These are phyloP conservation scores for Sander vitreus DNA, from an alignment of 2,113 vertebrate genomes.

Conservation along the genomic window DNA sequence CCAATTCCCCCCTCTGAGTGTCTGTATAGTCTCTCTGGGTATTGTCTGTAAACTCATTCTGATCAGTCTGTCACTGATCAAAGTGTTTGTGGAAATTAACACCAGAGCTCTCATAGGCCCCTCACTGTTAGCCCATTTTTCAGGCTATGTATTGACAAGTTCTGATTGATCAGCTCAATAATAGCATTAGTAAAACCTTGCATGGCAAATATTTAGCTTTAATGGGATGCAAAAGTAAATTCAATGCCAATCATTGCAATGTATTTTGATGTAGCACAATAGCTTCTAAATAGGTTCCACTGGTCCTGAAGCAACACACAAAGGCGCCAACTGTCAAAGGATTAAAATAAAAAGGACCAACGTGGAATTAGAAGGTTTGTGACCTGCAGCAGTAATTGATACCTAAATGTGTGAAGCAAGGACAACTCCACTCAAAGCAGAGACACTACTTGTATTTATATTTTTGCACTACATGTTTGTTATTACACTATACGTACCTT, in stretches of 20 bases:
- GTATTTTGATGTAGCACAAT: not conserved
- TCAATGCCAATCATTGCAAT: not conserved
- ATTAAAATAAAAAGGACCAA: not conserved
- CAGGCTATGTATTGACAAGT: not conserved
- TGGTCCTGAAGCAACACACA: not conserved
- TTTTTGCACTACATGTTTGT: too few relatives aligned
- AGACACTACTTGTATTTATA: too few relatives aligned
- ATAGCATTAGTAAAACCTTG: not conserved
- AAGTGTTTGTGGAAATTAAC: slow-evolving; percentile 13
- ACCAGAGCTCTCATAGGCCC: not conserved
- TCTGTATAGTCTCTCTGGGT: not conserved
- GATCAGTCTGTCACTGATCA: slow-evolving; percentile 20
- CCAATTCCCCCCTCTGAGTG: not conserved
- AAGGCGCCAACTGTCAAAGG: not conserved
- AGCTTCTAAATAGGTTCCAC: not conserved
- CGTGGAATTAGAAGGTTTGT: not conserved
- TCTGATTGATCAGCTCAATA: not conserved
- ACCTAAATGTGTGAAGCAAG: not conserved
- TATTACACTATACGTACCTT: too few relatives aligned
- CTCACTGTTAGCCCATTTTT: slow-evolving; percentile 1
- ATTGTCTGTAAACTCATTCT: not conserved
- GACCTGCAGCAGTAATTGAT: slow-evolving; percentile 9
- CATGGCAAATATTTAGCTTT: not conserved
- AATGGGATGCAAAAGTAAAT: not conserved
- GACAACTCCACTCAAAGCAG: not conserved